phyloP scores from a whole-genome alignment of 1,140 invertebrate genomes.

The Drosophila miranda region DNA sequence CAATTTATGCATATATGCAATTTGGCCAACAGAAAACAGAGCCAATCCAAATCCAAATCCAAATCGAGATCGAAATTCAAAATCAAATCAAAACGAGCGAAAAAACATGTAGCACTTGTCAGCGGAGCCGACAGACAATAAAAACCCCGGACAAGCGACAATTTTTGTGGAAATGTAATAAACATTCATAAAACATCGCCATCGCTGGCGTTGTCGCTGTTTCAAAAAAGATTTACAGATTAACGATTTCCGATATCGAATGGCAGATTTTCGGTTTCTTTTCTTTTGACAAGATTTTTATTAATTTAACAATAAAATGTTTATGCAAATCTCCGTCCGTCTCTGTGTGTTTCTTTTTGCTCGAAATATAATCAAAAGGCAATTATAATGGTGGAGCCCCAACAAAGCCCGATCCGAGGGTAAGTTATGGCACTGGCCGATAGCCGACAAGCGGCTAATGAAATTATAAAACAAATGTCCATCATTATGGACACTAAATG shows the following conservation, averaged over 20 bases:
- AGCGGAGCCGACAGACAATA: conserved; percentile 72
- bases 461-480: conserved; percentile 81
- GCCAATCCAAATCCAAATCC: conserved; percentile 25
- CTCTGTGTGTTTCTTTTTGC: conserved; percentile 34
- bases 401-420: conserved; percentile 20
- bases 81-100: conserved; percentile 66
- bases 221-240: conserved; percentile 17
- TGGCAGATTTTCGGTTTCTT: conserved; percentile 24
- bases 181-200: conserved; percentile 65
- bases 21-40: conserved; percentile 25
- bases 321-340: conserved; percentile 64
- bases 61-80: neutral
- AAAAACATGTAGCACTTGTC: conserved; percentile 77
- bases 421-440: conserved; percentile 45
- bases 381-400: conserved; percentile 64
- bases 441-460: conserved; percentile 67
- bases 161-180: conserved; percentile 70
- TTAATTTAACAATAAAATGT: conserved; percentile 80
- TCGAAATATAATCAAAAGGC: conserved; percentile 71
- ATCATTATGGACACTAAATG: conserved; percentile 78
- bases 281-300: conserved; percentile 66
- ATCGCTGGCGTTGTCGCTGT: conserved; percentile 30
- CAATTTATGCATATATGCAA: conserved; percentile 68
- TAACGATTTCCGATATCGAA: conserved; percentile 29
- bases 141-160: conserved; percentile 51